Percentiles rank a stretch among this genome's conserved stretches.
Evolutionary conservation across 1,140 invertebrate species (phyloP).

Genomic region (Chelonus insularis): DNA sequence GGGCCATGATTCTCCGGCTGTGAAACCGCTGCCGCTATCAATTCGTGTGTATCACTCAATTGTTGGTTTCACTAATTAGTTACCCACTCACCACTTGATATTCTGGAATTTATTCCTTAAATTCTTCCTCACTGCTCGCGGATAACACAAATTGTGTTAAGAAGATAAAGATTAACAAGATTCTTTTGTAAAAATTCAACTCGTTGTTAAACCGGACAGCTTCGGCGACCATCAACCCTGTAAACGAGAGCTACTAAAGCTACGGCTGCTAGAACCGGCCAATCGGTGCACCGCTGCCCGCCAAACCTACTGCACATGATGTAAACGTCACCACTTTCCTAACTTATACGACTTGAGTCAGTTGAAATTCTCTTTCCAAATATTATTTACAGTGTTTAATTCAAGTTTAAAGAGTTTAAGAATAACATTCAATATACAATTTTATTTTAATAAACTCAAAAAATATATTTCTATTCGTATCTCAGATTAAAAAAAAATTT

Average conservation of each 20-base stretch:
- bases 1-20: constrained; percentile 11
- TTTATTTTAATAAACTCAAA: too few relatives aligned
- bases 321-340: constrained; percentile 16
- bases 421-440: too few relatives aligned
- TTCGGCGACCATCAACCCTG: constrained; percentile 43
- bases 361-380: too few relatives aligned
- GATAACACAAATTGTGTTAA: constrained; percentile 34
- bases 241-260: constrained; percentile 33
- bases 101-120: constrained; percentile 14
- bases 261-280: constrained; percentile 28
- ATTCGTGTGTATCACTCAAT: neutral
- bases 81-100: constrained; percentile 33
- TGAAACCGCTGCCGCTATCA: neutral
- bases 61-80: neutral
- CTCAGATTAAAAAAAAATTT: too few relatives aligned
- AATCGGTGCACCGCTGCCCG: constrained; percentile 33
- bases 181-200: constrained; percentile 45
- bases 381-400: too few relatives aligned
- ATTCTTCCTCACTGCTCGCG: constrained; percentile 24
- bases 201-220: constrained; percentile 43
- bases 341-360: too few relatives aligned
- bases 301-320: constrained; percentile 12
- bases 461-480: too few relatives aligned
- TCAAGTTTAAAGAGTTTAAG: too few relatives aligned
- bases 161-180: constrained; percentile 38